Evolutionary conservation across 2,888 invertebrate genomes (phyloP), one percentile per base, ranked within the genome.

Genomic region (Scaptomyza reducta): DNA sequence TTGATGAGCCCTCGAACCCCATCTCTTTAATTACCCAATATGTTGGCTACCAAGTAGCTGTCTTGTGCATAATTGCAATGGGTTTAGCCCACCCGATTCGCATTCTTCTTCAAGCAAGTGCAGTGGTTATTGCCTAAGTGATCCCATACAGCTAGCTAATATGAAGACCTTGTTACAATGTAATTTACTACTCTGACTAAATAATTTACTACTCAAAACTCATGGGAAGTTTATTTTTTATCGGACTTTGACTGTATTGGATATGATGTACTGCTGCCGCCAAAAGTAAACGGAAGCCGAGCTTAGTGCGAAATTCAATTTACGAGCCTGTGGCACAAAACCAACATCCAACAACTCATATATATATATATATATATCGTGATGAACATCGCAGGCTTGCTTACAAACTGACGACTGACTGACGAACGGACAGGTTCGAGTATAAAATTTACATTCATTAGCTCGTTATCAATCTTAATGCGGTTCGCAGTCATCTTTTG

Each of bases 381-480:
- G 83, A 63, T 46, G 62, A 44, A 64, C 72, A 54, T 40, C 55
- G 51, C 57, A 46, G 55, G 58, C 54, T 31, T 27, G 33, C 40
- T 56, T 73, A 49, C 53, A 51, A 62, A 54, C 42, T 9, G 9
- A 57, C 46, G 27, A 22, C 22, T 22, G 29, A 46, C 60, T 58
- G 58, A 57, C 47, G 72, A 46, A 50, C 51, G 31, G 54, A 62
- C 5, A 13, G 35, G 53, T 56, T 65, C 49, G 66, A 71, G 77
- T 88, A 88, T 87, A 83, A 88, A 90, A 89, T 90, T 89, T 88
- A 89, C 89, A 90, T 90, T 90, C 89, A 90, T 90, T 90, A 89
- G 77, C 66, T 78, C 87, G 88, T 86, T 90, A 90, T 90, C 89
- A 90, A 89, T 90, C 89, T 89, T 88, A 72, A 77, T 82, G 86